These are phyloP conservation scores for Mactromeris polynyma DNA, from an alignment of 2,888 invertebrate species.

Conservation along the genomic window DNA sequence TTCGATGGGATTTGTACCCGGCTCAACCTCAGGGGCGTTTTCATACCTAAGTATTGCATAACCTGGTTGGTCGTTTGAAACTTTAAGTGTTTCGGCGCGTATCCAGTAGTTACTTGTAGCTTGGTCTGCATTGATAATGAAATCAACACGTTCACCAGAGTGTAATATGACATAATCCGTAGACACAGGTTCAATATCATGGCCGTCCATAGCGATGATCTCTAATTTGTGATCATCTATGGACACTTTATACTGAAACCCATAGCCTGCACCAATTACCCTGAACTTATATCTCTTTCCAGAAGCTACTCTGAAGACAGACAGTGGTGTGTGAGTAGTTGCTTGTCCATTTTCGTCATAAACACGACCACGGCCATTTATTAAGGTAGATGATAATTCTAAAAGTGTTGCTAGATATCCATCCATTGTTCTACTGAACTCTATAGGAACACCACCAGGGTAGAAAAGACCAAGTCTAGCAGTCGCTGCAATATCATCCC, in stretches of 20 bases:
- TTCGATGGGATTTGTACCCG: slow-evolving; percentile 18
- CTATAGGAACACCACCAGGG: slow-evolving; percentile 7
- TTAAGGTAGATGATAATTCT: slow-evolving; percentile 63
- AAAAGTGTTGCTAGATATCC: slow-evolving; percentile 25
- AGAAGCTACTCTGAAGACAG: slow-evolving; percentile 61
- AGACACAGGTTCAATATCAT: slow-evolving; percentile 65
- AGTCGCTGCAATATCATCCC: background rate
- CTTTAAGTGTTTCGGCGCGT: slow-evolving; percentile 72
- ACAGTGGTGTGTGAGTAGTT: slow-evolving; percentile 63
- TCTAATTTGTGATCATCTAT: slow-evolving; percentile 75
- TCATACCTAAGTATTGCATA: slow-evolving; percentile 68
- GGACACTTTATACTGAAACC: slow-evolving; percentile 74
- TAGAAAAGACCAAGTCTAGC: slow-evolving; percentile 14
- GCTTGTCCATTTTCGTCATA: slow-evolving; percentile 31
- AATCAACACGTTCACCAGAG: slow-evolving; percentile 80
- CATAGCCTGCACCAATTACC: slow-evolving; percentile 73
- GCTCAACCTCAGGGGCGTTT: slow-evolving; percentile 30
- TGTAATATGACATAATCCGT: slow-evolving; percentile 74
- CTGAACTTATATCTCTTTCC: slow-evolving; percentile 71
- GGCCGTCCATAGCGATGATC: slow-evolving; percentile 77
- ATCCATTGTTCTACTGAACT: background rate
- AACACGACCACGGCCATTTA: slow-evolving; percentile 75
- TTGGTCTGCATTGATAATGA: slow-evolving; percentile 73
- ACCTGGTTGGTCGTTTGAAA: slow-evolving; percentile 48
- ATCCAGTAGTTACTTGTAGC: slow-evolving; percentile 78